These are phyloP conservation scores for Cheilosia soror DNA, from an alignment of 2,888 invertebrate genomes.

Conservation along the genomic window DNA sequence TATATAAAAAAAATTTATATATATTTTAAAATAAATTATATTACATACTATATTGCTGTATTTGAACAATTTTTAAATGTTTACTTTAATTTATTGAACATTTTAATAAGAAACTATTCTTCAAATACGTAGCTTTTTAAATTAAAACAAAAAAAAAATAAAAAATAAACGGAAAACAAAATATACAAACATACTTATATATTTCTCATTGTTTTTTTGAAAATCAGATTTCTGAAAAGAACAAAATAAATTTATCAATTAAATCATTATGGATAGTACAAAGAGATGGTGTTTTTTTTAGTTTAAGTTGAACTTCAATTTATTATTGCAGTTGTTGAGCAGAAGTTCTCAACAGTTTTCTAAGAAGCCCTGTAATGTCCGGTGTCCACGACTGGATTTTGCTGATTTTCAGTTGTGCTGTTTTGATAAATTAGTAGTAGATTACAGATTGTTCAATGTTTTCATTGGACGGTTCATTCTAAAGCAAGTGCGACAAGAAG, in stretches of 20 bases:
- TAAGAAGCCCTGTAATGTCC: no score
- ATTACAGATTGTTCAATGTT: no score
- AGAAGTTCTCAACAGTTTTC: no score
- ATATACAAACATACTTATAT: not conserved
- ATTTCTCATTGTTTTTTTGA: conserved; percentile 46
- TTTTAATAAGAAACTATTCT: conserved; percentile 46
- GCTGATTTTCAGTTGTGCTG: no score
- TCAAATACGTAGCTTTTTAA: conserved; percentile 61
- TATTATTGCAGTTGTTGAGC: no score
- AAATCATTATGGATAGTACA: conserved; percentile 55
- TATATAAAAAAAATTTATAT: conserved; percentile 24
- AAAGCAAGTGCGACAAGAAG: no score
- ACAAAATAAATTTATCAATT: conserved; percentile 61
- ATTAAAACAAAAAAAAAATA: conserved; percentile 23
- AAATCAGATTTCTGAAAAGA: conserved; percentile 33
- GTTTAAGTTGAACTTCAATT: not conserved
- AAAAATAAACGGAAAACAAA: conserved; percentile 13
- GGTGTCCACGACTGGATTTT: no score
- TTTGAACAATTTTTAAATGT: conserved; percentile 37
- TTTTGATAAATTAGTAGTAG: no score
- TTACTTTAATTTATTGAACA: conserved; percentile 39
- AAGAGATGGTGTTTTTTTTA: conserved; percentile 12
- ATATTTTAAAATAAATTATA: conserved; percentile 47
- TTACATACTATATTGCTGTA: conserved; percentile 39
- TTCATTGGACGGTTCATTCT: no score